phyloP scores from a whole-genome alignment of 2,113 vertebrate genomes.

The Syngnathoides biaculeatus region DNA sequence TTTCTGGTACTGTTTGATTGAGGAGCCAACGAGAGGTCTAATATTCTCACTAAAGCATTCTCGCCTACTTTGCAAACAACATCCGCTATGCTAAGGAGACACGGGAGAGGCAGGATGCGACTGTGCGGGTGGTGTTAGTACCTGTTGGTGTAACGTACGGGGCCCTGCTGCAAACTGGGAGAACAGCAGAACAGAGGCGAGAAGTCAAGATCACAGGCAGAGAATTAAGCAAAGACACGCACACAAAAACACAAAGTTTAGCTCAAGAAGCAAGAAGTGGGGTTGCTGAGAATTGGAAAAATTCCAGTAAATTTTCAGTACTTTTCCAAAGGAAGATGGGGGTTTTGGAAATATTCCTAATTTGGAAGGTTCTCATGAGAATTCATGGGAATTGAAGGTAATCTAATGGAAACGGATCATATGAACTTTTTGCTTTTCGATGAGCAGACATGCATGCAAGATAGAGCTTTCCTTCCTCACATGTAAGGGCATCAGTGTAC shows the following conservation, averaged over 20 bases:
- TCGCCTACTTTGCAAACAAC: slow-evolving; percentile 15
- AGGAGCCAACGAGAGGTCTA: not conserved
- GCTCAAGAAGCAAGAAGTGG: slow-evolving; percentile 2
- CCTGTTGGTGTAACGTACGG: slow-evolving; percentile 92
- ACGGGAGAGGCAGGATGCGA: slow-evolving; percentile 13
- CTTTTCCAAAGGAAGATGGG: not conserved
- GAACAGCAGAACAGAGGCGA: slow-evolving; percentile 72
- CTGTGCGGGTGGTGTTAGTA: slow-evolving; percentile 72
- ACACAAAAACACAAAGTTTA: slow-evolving; percentile 19
- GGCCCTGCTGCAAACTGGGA: slow-evolving; percentile 88
- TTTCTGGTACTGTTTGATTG: too few relatives aligned
- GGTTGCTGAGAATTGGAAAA: not conserved
- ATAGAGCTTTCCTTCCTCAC: not conserved
- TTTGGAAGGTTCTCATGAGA: not conserved
- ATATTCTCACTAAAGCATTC: not conserved
- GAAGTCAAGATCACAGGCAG: slow-evolving; percentile 56
- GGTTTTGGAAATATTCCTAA: not conserved
- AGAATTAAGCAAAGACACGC: slow-evolving; percentile 17
- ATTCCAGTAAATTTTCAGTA: not conserved
- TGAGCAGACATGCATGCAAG: not conserved
- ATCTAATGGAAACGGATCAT: not conserved
- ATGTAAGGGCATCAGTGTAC: not conserved
- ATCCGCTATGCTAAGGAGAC: slow-evolving; percentile 35
- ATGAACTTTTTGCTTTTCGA: not conserved
- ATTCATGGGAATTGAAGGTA: not conserved